A percentile compares a stretch with the other conserved stretches of the same genome.
phyloP scores from a whole-genome alignment of 2,888 invertebrate genomes.

The Hymenopus coronatus region DNA sequence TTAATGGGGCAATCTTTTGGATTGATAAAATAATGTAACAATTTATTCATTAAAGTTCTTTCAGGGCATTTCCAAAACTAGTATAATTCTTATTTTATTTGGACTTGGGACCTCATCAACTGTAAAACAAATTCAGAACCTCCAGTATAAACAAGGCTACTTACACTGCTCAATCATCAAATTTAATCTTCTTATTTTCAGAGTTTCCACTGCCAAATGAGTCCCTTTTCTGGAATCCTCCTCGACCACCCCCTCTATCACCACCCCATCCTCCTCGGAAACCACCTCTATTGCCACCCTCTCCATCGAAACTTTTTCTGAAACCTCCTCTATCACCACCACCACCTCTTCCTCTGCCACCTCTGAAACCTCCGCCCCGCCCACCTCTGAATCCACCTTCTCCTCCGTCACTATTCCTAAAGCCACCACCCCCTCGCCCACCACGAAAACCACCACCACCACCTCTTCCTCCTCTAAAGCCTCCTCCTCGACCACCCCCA shows the following conservation, averaged over 20 bases:
- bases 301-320: constrained; percentile 59
- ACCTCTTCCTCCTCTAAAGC: constrained; percentile 42
- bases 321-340: constrained; percentile 41
- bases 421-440: constrained; percentile 31
- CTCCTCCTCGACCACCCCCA: constrained; percentile 38
- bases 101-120: background rate
- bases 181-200: constrained; percentile 72
- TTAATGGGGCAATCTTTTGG: too few species aligned
- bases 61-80: background rate
- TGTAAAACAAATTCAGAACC: too few species aligned
- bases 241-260: constrained; percentile 38
- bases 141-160: background rate
- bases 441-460: constrained; percentile 36
- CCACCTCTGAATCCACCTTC: constrained; percentile 38
- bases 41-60: too few species aligned
- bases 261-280: constrained; percentile 39
- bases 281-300: constrained; percentile 17
- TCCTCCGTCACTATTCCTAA: constrained; percentile 24
- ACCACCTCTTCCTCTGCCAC: constrained; percentile 38
- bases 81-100: background rate
- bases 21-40: too few species aligned
- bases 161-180: constrained; percentile 50
- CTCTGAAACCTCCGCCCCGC: constrained; percentile 30
- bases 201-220: constrained; percentile 24
- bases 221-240: constrained; percentile 39